phyloP scores from a whole-genome alignment of 2,113 vertebrate species.

The Copsychus sechellarum region DNA sequence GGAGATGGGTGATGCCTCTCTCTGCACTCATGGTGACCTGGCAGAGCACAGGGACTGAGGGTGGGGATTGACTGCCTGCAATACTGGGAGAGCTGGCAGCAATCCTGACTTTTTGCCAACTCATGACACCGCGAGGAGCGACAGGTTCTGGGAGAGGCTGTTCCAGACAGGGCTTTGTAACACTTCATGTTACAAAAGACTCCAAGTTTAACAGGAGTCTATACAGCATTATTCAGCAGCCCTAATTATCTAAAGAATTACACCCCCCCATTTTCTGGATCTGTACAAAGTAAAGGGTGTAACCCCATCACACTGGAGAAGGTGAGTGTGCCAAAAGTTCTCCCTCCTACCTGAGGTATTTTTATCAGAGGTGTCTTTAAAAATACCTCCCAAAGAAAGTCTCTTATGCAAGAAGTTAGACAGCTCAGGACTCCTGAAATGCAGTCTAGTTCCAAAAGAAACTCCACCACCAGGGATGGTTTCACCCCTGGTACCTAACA shows the following conservation, averaged over 20 bases:
- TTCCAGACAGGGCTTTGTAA: neutral
- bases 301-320: neutral
- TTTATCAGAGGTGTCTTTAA: slow-evolving; percentile 38
- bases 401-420: slow-evolving; percentile 34
- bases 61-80: rapidly evolving
- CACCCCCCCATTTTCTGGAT: neutral
- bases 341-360: slow-evolving; percentile 50
- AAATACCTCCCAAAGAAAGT: slow-evolving; percentile 35
- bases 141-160: neutral
- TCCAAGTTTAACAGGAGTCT: neutral
- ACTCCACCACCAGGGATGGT: neutral
- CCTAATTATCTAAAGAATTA: neutral
- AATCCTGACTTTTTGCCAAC: neutral
- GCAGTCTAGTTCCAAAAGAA: neutral
- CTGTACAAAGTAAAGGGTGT: slow-evolving; percentile 36
- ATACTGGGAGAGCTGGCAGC: rapidly evolving
- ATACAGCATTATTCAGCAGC: neutral
- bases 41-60: rapidly evolving
- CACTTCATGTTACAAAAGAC: neutral
- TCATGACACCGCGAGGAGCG: rapidly evolving
- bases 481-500: neutral
- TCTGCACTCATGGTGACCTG: rapidly evolving
- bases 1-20: neutral
- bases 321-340: slow-evolving; percentile 3
- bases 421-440: neutral